Evolutionary conservation across 2,113 vertebrate species (phyloP).

Genomic region (Ammodytes marinus): DNA sequence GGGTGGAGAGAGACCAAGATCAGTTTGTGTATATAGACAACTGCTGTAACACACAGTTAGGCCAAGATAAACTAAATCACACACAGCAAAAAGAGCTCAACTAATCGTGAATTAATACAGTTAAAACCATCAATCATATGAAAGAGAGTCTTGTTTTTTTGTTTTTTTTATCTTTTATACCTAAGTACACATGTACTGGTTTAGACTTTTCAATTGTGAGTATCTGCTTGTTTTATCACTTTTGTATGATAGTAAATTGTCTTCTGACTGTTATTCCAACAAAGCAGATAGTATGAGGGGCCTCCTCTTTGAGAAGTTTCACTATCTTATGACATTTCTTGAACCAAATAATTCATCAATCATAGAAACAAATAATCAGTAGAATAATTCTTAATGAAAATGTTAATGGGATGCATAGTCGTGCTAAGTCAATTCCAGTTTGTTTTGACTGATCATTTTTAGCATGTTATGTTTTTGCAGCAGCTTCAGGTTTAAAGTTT

Average conservation of each 20-base stretch:
- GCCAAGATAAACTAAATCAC: constrained; percentile 8
- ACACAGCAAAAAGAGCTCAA: constrained; percentile 1
- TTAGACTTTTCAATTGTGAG: neutral
- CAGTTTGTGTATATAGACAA: constrained; percentile 2
- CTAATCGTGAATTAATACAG: neutral
- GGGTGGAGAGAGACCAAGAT: neutral
- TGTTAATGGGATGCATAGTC: neutral
- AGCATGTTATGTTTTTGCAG: too few relatives aligned
- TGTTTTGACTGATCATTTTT: neutral
- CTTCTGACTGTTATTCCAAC: neutral
- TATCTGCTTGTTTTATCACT: neutral
- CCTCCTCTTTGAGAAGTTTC: neutral
- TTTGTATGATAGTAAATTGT: neutral
- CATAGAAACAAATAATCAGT: neutral
- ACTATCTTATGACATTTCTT: neutral
- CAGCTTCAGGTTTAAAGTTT: too few relatives aligned
- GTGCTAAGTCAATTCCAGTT: neutral
- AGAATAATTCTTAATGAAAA: neutral
- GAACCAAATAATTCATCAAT: neutral
- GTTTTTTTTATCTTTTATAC: too few relatives aligned
- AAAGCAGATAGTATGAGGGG: neutral
- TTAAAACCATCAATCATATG: too few relatives aligned
- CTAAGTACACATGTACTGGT: neutral
- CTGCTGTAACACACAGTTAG: neutral
- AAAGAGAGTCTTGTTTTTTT: too few relatives aligned